Evolutionary conservation across 2,113 vertebrate genomes (phyloP).

Genomic region (Heterochromis multidens): DNA sequence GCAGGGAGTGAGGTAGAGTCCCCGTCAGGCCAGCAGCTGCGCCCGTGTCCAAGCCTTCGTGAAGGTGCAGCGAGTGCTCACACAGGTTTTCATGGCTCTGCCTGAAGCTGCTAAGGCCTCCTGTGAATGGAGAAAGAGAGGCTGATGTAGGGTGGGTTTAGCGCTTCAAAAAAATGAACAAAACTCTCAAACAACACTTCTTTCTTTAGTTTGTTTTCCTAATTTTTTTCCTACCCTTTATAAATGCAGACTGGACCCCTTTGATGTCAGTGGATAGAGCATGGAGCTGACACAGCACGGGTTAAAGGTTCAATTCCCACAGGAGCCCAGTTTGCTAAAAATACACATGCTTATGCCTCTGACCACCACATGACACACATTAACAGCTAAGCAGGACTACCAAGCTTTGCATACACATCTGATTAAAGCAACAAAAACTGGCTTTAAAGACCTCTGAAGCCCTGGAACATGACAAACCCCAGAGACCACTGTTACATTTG

Average conservation of each 20-base stretch:
- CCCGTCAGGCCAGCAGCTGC: slow-evolving; percentile 79
- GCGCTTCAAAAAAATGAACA: background rate
- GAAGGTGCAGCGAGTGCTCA: slow-evolving; percentile 93
- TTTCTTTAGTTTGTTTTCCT: background rate
- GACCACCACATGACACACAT: slow-evolving; percentile 12
- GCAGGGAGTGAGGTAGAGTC: slow-evolving; percentile 88
- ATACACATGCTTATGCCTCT: slow-evolving; percentile 20
- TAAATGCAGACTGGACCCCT: background rate
- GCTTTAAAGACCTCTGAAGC: background rate
- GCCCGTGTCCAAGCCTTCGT: slow-evolving; percentile 83
- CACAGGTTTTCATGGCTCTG: slow-evolving; percentile 95
- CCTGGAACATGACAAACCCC: background rate
- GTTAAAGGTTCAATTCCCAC: slow-evolving; percentile 48
- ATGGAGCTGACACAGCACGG: background rate
- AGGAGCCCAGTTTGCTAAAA: slow-evolving; percentile 31
- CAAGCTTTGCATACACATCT: slow-evolving; percentile 26
- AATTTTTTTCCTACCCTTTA: background rate
- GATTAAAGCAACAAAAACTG: slow-evolving; percentile 5
- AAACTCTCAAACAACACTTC: background rate
- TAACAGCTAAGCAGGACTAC: background rate
- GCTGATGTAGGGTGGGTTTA: background rate
- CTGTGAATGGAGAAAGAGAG: slow-evolving; percentile 63
- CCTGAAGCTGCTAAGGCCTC: slow-evolving; percentile 92
- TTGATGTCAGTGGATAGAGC: background rate
- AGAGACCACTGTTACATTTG: slow-evolving; percentile 4